Conservation (phyloP, 2,888 invertebrate genomes). For the Mythimna impura region DNA sequence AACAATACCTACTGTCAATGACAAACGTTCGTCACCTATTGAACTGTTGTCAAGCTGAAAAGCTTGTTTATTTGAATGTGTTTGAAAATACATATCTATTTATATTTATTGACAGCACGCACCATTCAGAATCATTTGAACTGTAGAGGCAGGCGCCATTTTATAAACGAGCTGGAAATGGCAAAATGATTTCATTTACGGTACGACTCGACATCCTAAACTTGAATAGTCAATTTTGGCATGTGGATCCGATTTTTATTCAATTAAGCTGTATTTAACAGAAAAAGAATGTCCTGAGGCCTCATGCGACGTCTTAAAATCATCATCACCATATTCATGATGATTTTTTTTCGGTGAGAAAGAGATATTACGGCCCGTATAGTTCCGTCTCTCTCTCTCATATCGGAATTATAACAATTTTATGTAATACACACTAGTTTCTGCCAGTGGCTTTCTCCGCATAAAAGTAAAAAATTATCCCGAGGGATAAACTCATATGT, state of each 20-base stretch:
- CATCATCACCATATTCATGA: too few species aligned
- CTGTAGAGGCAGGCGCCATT: slow-evolving; percentile 8
- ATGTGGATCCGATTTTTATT: not conserved
- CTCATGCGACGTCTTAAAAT: too few species aligned
- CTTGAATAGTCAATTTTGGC: slow-evolving; percentile 5
- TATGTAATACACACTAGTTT: too few species aligned
- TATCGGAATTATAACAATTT: too few species aligned
- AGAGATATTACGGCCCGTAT: too few species aligned
- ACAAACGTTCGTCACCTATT: not conserved
- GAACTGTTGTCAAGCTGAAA: slow-evolving; percentile 19
- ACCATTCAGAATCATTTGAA: slow-evolving; percentile 17
- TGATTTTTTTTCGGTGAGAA: too few species aligned
- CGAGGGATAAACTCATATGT: too few species aligned
- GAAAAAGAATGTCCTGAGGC: not conserved
- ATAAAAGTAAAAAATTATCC: too few species aligned
- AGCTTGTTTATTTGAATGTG: slow-evolving; percentile 17
- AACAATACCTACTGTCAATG: slow-evolving; percentile 1
- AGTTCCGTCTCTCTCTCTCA: too few species aligned
- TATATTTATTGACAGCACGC: slow-evolving; percentile 27
- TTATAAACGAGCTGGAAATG: slow-evolving; percentile 32
- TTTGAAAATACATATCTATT: slow-evolving; percentile 33
- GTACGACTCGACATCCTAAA: slow-evolving; percentile 9
- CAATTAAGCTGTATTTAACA: too few species aligned
- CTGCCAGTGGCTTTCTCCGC: too few species aligned
- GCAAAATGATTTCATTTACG: slow-evolving; percentile 11